Conservation (phyloP, 2,113 vertebrate genomes). For the Glaucomys volans region DNA sequence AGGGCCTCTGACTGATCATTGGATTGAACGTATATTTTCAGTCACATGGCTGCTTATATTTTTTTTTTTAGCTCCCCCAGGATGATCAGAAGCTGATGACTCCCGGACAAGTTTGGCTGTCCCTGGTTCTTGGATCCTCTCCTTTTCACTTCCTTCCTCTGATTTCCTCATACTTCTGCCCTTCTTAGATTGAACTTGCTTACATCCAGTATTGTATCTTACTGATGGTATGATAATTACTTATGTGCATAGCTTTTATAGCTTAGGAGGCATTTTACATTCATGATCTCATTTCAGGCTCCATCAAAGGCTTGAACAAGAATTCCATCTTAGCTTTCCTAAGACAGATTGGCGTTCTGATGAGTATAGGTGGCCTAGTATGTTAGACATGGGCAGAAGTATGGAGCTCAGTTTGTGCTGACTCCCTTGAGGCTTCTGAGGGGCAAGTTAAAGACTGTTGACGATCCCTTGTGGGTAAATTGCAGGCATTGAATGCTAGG, state of each 20-base stretch:
- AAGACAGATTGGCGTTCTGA: neutral
- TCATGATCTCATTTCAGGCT: neutral
- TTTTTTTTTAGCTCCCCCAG: conserved; percentile 38
- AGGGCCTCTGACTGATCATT: neutral
- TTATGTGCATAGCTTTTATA: neutral
- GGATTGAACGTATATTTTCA: neutral
- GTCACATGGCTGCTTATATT: conserved; percentile 1
- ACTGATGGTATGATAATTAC: neutral
- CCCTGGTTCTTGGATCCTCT: conserved; percentile 31
- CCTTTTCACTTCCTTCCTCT: neutral
- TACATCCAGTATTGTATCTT: neutral
- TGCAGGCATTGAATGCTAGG: conserved; percentile 35
- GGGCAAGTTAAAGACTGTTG: neutral
- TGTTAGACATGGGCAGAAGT: neutral
- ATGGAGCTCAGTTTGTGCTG: neutral
- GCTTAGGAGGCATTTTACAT: conserved; percentile 19
- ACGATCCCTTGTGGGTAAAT: conserved; percentile 64
- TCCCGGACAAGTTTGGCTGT: conserved; percentile 14
- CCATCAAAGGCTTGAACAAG: neutral
- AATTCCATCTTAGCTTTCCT: conserved; percentile 7
- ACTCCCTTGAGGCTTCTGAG: conserved; percentile 34
- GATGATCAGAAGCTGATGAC: conserved; percentile 49
- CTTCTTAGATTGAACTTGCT: neutral
- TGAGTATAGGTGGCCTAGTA: neutral
- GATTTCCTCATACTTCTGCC: conserved; percentile 9